Evolutionary conservation across 2,113 vertebrate species (phyloP).

Genomic region (Gracilinanus agilis): DNA sequence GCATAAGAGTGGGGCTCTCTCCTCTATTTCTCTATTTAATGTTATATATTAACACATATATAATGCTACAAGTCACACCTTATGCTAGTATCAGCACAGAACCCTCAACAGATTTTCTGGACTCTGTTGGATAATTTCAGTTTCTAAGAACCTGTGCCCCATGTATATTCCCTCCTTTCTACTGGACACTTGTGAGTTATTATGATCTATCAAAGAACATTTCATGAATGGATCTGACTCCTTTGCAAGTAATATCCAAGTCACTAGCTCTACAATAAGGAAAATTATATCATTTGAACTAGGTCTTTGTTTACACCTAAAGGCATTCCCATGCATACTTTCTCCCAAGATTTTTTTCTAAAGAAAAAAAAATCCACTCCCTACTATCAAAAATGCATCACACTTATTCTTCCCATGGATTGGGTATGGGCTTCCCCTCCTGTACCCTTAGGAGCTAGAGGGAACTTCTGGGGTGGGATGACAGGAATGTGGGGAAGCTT

Average conservation of each 20-base stretch:
- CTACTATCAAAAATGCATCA: constrained; percentile 1
- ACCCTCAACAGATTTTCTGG: not conserved
- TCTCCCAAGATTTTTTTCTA: not conserved
- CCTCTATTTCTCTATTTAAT: not conserved
- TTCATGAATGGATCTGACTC: not conserved
- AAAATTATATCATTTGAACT: not conserved
- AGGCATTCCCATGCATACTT: not conserved
- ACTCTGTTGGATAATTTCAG: not conserved
- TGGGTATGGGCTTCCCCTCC: not conserved
- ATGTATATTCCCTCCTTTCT: not conserved
- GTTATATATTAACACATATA: not conserved
- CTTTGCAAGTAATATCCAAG: not conserved
- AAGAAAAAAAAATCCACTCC: constrained; percentile 18
- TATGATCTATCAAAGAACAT: not conserved
- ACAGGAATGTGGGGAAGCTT: constrained; percentile 65
- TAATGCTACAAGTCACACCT: rapidly evolving
- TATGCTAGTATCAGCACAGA: not conserved
- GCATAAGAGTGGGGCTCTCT: not conserved
- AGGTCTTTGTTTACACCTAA: not conserved
- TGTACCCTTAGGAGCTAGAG: not conserved
- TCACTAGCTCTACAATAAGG: not conserved
- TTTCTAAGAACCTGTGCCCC: not conserved
- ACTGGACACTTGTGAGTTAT: not conserved
- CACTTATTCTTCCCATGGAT: not conserved
- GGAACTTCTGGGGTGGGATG: constrained; percentile 37